Conservation (phyloP, 2,797 vertebrate species). For the Dendrocincla tyrannina region DNA sequence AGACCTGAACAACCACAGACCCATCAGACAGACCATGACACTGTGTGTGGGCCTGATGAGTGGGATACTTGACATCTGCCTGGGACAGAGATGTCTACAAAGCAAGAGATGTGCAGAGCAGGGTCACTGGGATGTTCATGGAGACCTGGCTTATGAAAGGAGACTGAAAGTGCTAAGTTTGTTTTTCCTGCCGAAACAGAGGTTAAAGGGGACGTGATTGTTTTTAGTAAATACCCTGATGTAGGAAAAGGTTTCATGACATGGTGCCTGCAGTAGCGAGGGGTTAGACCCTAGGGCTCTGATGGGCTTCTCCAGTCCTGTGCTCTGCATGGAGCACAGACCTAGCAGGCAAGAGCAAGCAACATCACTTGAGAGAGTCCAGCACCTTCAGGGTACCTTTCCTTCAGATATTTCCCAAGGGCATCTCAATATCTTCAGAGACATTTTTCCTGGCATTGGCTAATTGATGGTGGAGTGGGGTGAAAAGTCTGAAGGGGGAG, state of each 20-base stretch:
- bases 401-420: background rate
- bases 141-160: background rate
- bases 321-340: background rate
- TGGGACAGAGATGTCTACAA: background rate
- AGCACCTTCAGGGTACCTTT: background rate
- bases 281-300: background rate
- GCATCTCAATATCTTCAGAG: background rate
- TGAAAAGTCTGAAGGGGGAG: background rate
- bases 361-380: background rate
- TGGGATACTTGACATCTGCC: background rate
- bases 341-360: background rate
- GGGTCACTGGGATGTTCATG: background rate
- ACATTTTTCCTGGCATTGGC: background rate
- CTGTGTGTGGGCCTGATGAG: background rate
- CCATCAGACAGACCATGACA: rapidly evolving
- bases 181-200: background rate
- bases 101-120: background rate
- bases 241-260: background rate
- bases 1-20: background rate
- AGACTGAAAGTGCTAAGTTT: background rate
- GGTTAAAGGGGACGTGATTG: background rate
- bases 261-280: background rate
- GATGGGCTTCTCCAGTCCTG: background rate
- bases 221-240: background rate
- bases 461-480: background rate